Evolutionary conservation across 2,888 invertebrate species (phyloP).

Genomic region (Panopea generosa): DNA sequence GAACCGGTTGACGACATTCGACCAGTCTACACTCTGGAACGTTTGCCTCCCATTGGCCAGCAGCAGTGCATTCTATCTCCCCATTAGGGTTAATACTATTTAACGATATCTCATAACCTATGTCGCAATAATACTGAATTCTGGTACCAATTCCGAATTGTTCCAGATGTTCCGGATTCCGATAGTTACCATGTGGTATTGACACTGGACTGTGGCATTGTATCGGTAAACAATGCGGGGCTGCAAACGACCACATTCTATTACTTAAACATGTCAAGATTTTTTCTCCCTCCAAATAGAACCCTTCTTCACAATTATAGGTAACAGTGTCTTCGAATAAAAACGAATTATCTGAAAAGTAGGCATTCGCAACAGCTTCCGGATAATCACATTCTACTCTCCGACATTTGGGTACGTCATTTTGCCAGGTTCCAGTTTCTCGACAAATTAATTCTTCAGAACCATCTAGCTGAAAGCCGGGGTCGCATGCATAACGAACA

Average conservation of each 20-base stretch:
- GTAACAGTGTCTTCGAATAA: conserved; percentile 59
- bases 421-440: conserved; percentile 80
- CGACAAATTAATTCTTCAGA: conserved; percentile 75
- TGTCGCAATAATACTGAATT: conserved; percentile 67
- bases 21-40: conserved; percentile 69
- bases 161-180: conserved; percentile 37
- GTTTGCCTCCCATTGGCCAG: conserved; percentile 80
- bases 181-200: conserved; percentile 48
- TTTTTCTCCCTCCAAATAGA: conserved; percentile 66
- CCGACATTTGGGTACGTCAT: conserved; percentile 74
- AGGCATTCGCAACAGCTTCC: conserved; percentile 65
- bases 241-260: conserved; percentile 64
- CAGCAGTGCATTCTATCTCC: conserved; percentile 71
- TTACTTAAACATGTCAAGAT: conserved; percentile 71
- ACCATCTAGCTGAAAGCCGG: conserved; percentile 78
- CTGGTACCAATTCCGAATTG: conserved; percentile 45
- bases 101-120: conserved; percentile 68
- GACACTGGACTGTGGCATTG: conserved; percentile 49
- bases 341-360: conserved; percentile 51
- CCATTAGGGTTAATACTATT: conserved; percentile 64
- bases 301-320: conserved; percentile 92
- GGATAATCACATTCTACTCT: conserved; percentile 77
- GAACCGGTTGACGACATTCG: conserved; percentile 47
- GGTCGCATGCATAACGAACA: conserved; percentile 79
- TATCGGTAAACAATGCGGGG: conserved; percentile 52